Base-by-base conservation (phyloP, 2,797 vertebrate species). In the Chaetophractus vellerosus region DNA sequence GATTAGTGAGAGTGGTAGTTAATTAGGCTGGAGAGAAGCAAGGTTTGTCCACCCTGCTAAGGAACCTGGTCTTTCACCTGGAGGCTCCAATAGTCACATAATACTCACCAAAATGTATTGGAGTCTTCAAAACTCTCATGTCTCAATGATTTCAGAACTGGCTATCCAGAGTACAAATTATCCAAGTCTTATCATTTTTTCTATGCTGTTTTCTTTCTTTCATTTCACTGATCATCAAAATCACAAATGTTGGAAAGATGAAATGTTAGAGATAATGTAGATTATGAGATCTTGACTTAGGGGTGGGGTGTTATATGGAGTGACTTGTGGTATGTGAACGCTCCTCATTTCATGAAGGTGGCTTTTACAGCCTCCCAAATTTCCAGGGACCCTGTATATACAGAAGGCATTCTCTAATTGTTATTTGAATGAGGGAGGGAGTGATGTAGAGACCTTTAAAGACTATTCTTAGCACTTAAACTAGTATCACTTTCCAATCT, bases 41-140 rank as follows among this genome's bases (percentile, higher is more conserved):
- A 41, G 41, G 14, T 14, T 15, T 72, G 6, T 24, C 28, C 14
- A 10, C 38, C 38, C 28, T 28, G 18, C 16, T 64, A 36, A 88
- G 28, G 63, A 92, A 6, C 2, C 57, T 68, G 1, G 26, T 41
- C 10, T 64, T 83, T 61, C 15, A 50, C 75, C 36, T 33, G 24
- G 33, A 57, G 18, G 33, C 0, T 2, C 31, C 57, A 48, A 38
- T 14, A 72, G 7, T 57, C 69, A 57, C 45, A 48, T 55, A 38
- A 38, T 72, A 41, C 24, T 91, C 50, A 80, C 31, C 31, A 86
- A 69, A 83, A 91, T 50, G 2, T 23, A 69, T 28, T 33, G 33
- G 11, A 74, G 68, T 88, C 74, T 72, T 92, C 68, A 45, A 85
- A 96, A 79, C 61, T n/a, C 23, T 84, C 78, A 63, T 52, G 50